These are phyloP conservation scores for Hormaphis cornu DNA, from an alignment of 1,140 invertebrate genomes.

Conservation along the genomic window DNA sequence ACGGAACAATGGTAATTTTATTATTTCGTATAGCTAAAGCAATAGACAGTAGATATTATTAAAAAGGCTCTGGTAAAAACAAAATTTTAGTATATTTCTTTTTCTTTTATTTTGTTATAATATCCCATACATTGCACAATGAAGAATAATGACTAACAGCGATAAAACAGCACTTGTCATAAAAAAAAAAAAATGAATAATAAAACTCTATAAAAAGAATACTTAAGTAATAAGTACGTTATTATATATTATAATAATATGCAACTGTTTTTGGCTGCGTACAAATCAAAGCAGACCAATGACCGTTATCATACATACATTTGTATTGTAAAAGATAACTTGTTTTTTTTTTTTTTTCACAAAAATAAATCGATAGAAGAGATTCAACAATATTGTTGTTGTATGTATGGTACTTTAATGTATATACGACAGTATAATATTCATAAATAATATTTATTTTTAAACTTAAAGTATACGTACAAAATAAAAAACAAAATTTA, in stretches of 20 bases:
- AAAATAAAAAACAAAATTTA: slow-evolving; percentile 27
- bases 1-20: no score
- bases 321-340: not conserved
- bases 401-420: not conserved
- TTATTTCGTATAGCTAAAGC: no score
- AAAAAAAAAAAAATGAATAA: slow-evolving; percentile 13
- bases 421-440: not conserved
- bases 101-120: slow-evolving; percentile 20
- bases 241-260: not conserved
- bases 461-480: not conserved
- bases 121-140: slow-evolving; percentile 24
- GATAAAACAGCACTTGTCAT: slow-evolving; percentile 1
- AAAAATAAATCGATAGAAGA: slow-evolving; percentile 14
- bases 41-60: no score
- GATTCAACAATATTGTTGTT: not conserved
- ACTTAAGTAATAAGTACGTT: slow-evolving; percentile 17
- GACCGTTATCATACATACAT: not conserved
- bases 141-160: slow-evolving; percentile 26
- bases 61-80: no score
- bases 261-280: not conserved
- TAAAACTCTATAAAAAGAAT: slow-evolving; percentile 5
- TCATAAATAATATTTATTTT: not conserved
- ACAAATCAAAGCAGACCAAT: not conserved
- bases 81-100: not conserved
- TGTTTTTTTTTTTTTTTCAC: not conserved